Conservation (phyloP, 2,113 vertebrate species). For the Sapajus apella region DNA sequence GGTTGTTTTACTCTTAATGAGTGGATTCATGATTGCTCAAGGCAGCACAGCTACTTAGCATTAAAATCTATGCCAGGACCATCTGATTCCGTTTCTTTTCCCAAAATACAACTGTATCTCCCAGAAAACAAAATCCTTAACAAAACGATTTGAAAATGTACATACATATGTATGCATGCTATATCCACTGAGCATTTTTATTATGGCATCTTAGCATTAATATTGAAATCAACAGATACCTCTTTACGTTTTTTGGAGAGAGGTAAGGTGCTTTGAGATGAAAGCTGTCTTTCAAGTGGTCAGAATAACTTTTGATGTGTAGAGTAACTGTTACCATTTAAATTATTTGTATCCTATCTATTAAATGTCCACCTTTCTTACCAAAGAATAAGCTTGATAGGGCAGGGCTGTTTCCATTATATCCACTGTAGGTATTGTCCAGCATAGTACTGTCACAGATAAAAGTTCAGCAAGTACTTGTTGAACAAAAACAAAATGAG, state of each 20-base stretch:
- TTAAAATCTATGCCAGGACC: not conserved
- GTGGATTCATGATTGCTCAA: not conserved
- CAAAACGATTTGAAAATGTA: not conserved
- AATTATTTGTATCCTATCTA: not conserved
- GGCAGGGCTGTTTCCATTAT: not conserved
- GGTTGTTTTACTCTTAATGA: not conserved
- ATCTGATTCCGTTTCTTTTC: not conserved
- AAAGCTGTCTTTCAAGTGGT: not conserved
- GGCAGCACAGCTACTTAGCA: not conserved
- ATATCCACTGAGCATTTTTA: not conserved
- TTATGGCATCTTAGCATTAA: not conserved
- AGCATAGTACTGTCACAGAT: not conserved
- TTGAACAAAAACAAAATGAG: not conserved
- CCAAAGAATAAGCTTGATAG: not conserved
- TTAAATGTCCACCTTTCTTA: not conserved
- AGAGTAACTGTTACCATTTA: not conserved
- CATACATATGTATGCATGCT: not conserved
- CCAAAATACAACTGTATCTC: not conserved
- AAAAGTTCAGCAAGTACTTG: not conserved
- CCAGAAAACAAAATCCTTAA: not conserved
- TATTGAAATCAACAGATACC: not conserved
- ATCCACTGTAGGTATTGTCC: not conserved
- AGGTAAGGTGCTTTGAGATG: not conserved
- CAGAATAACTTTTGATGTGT: not conserved
- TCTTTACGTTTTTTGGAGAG: not conserved